These are phyloP conservation scores for Conus canariensis DNA, from an alignment of 2,888 invertebrate species.

Conservation along the genomic window DNA sequence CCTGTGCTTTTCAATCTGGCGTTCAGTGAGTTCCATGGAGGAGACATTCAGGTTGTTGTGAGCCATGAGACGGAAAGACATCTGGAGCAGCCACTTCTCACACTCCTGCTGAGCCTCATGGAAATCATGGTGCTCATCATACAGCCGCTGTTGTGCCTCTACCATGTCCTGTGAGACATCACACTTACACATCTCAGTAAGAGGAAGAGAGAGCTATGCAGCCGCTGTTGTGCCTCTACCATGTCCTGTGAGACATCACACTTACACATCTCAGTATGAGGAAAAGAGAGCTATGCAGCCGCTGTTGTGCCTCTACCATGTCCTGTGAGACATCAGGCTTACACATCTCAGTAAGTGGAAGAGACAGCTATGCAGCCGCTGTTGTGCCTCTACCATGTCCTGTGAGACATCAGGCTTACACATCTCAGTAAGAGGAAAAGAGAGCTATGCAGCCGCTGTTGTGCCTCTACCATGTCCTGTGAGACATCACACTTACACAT, in stretches of 20 bases:
- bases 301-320: constrained; percentile 83
- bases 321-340: constrained; percentile 60
- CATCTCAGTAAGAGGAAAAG: constrained; percentile 83
- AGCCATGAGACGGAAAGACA: constrained; percentile 96
- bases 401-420: constrained; percentile 80
- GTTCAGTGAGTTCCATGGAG: constrained; percentile 93
- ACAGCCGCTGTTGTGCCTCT: constrained; percentile 86
- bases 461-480: constrained; percentile 88
- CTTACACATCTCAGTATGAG: not conserved
- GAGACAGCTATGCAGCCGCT: constrained; percentile 89
- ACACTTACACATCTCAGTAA: constrained; percentile 86
- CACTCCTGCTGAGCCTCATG: constrained; percentile 94
- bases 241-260: constrained; percentile 82
- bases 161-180: constrained; percentile 69
- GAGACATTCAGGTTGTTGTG: constrained; percentile 96
- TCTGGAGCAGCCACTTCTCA: constrained; percentile 96
- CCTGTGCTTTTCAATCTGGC: constrained; percentile 94
- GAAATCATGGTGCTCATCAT: constrained; percentile 85
- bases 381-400: constrained; percentile 81
- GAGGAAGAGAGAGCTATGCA: constrained; percentile 82
- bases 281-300: constrained; percentile 84
- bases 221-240: constrained; percentile 92
- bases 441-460: constrained; percentile 92
- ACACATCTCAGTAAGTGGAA: constrained; percentile 90
- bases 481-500: constrained; percentile 23